Evolutionary conservation across 2,113 vertebrate species (phyloP), one percentile per base, ranked within the genome.

Genomic region (Myrmecophaga tridactyla): DNA sequence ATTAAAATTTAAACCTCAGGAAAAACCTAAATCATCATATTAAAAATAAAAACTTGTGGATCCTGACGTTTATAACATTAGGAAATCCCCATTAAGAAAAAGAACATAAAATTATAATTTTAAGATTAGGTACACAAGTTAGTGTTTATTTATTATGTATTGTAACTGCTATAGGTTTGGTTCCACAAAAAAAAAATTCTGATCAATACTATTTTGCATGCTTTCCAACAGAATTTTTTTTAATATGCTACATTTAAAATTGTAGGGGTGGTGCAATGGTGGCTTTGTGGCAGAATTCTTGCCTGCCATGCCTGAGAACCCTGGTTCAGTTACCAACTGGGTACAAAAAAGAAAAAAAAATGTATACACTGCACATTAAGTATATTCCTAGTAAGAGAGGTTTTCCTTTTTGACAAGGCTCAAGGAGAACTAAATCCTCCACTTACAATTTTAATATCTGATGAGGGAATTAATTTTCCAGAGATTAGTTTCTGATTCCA

Each of bases 401-500:
- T 48, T 89, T 95, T 53, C 53, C 77, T 86, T 91, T 83, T 84
- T 43, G 46, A 92, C 39, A 93, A 93, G 86, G 9, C 39, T 91
- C n/a, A 76, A 69, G n/a, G 65, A 94, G 43, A 94, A 89, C 39
- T 77, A 73, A 86, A 92, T 56, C 20, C 60, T 80, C 72, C 84
- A 21, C 85, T 75, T 90, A 72, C 10, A 92, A 58, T 58, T 58
- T 58, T 58, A 92, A 39, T 39, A 85, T 72, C 36, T 88, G 51
- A 70, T 72, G 80, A 92, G 36, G 36, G 15, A 41, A 86, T 89
- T 60, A 73, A 73, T 90, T 80, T 95, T 90, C 72, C 43, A 87
- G 9, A 72, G 60, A 73, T 27, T 75, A 62, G 56, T 89, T 89
- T 77, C 69, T 63, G 10, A 63, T 27, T 85, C 48, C 4, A 25